Base-by-base conservation (phyloP, 2,888 invertebrate species). In the Anticlea derivata region DNA sequence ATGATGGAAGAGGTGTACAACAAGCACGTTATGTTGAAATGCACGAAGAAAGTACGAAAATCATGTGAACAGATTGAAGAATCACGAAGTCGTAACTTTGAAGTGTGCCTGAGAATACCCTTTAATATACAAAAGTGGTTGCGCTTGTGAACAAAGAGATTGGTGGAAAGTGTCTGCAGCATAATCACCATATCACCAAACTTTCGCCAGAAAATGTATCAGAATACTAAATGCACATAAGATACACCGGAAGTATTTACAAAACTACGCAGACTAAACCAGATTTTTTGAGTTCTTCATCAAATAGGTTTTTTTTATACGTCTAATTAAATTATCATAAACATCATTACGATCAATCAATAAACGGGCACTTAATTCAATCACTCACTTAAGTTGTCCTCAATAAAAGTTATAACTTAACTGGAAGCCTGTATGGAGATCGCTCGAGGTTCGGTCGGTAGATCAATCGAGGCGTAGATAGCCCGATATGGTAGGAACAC, bases 1-100 rank as follows among this genome's bases (percentile, higher is more conserved):
- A 73, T 84, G 83, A 84, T 78, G 73, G 75, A 82, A 75, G 70
- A 76, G 76, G 72, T 77, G 73, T 73, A 70, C 59, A 65, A 70
- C 61, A 60, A 65, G 57, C 57, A 57, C 63, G 58, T 50, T 69
- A 54, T 75, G 69, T 69, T 63, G 73, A 74, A 73, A 78, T 47
- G 27, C 53, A 56, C 30, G 31, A 39, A 51, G 56, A 55, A 51
- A 48, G 41, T 54, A 55, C 47, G 43, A 41, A 55, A 54, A 39
- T 45, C 40, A 41, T 48, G 50, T 54, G 17, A 49, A 40, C 37
- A 48, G 30, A 61, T 55, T 61, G 53, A 50, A 10, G 55, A 45
- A 41, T 48, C 61, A 63, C 54, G 55, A 63, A 55, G 33, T 50
- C 47, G 40, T 46, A 44, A 55, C 41, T 50, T 40, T 27, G 17